Evolutionary conservation across 2,888 invertebrate genomes (phyloP).

Genomic region (Eulithis testata): DNA sequence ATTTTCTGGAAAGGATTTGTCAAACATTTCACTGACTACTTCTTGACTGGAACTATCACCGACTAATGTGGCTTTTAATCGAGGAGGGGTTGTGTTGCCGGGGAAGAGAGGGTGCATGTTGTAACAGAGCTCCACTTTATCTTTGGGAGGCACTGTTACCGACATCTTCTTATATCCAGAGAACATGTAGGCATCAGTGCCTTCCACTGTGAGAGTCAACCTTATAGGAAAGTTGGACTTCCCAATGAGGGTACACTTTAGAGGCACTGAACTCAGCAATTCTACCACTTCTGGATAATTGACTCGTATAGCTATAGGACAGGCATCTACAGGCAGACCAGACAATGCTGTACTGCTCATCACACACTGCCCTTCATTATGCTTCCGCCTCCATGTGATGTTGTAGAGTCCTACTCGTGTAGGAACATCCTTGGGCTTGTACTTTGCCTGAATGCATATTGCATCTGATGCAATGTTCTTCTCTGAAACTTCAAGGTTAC

Average conservation of each 20-base stretch:
- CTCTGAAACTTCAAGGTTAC: slow-evolving; percentile 70
- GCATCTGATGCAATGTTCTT: slow-evolving; percentile 75
- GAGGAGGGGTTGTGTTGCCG: slow-evolving; percentile 89
- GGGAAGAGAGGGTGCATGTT: slow-evolving; percentile 91
- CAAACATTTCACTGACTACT: slow-evolving; percentile 76
- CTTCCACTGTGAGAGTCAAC: slow-evolving; percentile 90
- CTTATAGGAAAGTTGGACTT: slow-evolving; percentile 89
- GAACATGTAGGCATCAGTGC: slow-evolving; percentile 97
- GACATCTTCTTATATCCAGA: slow-evolving; percentile 95
- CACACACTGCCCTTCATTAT: slow-evolving; percentile 62
- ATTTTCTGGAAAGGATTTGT: slow-evolving; percentile 77
- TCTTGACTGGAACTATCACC: slow-evolving; percentile 71
- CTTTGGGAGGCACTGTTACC: slow-evolving; percentile 86
- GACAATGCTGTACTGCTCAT: slow-evolving; percentile 84
- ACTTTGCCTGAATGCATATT: slow-evolving; percentile 70
- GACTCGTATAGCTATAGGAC: slow-evolving; percentile 85
- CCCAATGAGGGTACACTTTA: slow-evolving; percentile 89
- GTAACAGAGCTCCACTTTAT: slow-evolving; percentile 87
- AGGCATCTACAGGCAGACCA: slow-evolving; percentile 84
- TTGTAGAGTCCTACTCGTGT: slow-evolving; percentile 77
- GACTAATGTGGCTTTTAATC: slow-evolving; percentile 80
- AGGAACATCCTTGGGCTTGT: slow-evolving; percentile 72
- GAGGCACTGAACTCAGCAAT: slow-evolving; percentile 88
- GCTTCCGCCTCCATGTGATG: slow-evolving; percentile 74
- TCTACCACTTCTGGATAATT: slow-evolving; percentile 90